phyloP scores from a whole-genome alignment of 2,113 vertebrate species.

The Colius striatus region DNA sequence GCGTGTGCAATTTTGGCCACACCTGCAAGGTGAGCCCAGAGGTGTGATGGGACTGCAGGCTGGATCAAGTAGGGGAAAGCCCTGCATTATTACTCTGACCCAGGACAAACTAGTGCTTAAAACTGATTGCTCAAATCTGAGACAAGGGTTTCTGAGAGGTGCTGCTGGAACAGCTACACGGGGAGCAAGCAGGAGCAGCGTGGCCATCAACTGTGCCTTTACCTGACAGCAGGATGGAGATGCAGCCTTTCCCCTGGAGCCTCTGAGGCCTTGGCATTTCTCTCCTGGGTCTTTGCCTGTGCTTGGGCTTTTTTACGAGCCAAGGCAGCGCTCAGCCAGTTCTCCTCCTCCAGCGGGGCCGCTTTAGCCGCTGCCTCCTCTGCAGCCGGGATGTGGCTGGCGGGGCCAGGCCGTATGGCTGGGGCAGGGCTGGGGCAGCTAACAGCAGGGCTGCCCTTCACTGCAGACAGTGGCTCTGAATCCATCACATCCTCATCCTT shows the following conservation, averaged over 20 bases:
- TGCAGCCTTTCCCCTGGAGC: neutral
- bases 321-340: slow-evolving; percentile 82
- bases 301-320: slow-evolving; percentile 77
- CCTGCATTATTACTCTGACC: fast-evolving
- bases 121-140: neutral
- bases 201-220: fast-evolving
- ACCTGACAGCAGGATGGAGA: slow-evolving; percentile 40
- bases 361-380: neutral
- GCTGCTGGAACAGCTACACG: neutral
- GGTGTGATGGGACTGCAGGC: neutral
- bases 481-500: slow-evolving; percentile 70
- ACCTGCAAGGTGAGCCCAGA: neutral
- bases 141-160: neutral
- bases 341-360: slow-evolving; percentile 10
- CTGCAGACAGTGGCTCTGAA: neutral
- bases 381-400: neutral
- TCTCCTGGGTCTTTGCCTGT: slow-evolving; percentile 43
- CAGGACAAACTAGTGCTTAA: neutral
- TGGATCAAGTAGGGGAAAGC: neutral
- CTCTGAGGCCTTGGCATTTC: slow-evolving; percentile 7
- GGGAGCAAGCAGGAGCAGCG: fast-evolving
- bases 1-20: neutral
- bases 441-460: neutral
- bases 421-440: neutral
- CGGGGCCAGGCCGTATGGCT: neutral